These are phyloP conservation scores for Drosophila erecta DNA, from an alignment of 1,140 invertebrate species.

Conservation along the genomic window DNA sequence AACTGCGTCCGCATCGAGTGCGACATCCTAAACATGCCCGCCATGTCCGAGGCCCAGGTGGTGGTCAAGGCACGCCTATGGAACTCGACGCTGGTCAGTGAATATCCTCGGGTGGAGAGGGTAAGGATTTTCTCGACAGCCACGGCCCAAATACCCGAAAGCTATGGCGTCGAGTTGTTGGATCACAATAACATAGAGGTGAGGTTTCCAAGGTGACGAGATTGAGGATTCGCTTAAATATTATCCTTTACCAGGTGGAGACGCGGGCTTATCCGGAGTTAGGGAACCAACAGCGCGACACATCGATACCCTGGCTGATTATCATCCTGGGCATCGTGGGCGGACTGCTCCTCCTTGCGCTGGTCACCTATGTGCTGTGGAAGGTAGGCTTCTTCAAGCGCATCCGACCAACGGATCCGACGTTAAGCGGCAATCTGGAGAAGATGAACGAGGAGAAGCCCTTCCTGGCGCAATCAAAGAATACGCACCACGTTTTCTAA, in stretches of 20 bases:
- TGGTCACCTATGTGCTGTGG: constrained; percentile 92
- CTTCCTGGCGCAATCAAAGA: constrained; percentile 79
- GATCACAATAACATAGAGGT: constrained; percentile 88
- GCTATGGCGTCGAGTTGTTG: constrained; percentile 90
- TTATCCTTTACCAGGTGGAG: constrained; percentile 87
- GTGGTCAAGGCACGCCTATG: constrained; percentile 93
- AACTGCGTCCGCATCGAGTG: constrained; percentile 95
- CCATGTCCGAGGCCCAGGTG: constrained; percentile 91
- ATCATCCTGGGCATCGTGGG: constrained; percentile 92
- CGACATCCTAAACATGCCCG: constrained; percentile 90
- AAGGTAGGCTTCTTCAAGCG: constrained; percentile 96
- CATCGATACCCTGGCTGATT: constrained; percentile 91
- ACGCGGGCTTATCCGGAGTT: constrained; percentile 93
- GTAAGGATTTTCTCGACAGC: constrained; percentile 93
- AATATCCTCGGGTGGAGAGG: constrained; percentile 93
- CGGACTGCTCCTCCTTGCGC: constrained; percentile 91
- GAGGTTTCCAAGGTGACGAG: constrained; percentile 45
- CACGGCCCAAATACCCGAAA: constrained; percentile 88
- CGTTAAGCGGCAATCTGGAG: constrained; percentile 92
- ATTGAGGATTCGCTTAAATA: not conserved
- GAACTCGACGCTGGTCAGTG: constrained; percentile 95
- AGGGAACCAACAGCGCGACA: constrained; percentile 88
- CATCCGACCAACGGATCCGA: constrained; percentile 90
- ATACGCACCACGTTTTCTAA: constrained; percentile 77
- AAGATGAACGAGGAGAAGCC: constrained; percentile 89